Evolutionary conservation across 2,113 vertebrate species (phyloP).

Genomic region (Ellobius talpinus): DNA sequence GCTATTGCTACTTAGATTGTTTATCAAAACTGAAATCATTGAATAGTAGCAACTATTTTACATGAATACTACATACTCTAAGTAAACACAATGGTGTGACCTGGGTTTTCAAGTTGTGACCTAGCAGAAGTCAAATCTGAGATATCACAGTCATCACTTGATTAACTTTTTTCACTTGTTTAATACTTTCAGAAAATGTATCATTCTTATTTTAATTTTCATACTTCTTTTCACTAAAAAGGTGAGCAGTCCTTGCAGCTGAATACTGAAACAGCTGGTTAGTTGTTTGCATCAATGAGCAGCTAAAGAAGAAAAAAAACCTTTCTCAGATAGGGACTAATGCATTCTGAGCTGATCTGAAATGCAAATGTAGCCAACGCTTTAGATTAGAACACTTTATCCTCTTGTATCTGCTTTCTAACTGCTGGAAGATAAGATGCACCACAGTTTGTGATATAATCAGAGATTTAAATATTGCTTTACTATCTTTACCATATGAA

Average conservation of each 20-base stretch:
- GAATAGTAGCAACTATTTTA: background rate
- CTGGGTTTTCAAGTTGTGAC: background rate
- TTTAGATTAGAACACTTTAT: background rate
- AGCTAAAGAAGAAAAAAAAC: background rate
- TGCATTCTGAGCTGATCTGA: background rate
- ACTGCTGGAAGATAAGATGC: background rate
- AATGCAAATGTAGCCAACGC: background rate
- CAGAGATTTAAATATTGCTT: background rate
- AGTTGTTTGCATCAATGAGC: slow-evolving; percentile 50
- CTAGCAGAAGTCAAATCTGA: background rate
- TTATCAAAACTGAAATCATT: background rate
- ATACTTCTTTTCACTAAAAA: slow-evolving; percentile 60
- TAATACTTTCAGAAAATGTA: slow-evolving; percentile 42
- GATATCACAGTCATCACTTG: background rate
- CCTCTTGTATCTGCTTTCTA: background rate
- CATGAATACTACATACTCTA: background rate
- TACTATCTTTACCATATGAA: background rate
- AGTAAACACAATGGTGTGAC: background rate
- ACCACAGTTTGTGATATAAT: background rate
- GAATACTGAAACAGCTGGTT: slow-evolving; percentile 64
- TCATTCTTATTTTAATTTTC: slow-evolving; percentile 48
- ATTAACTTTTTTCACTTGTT: background rate
- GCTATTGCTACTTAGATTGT: background rate
- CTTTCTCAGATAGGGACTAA: background rate
- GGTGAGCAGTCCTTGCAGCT: background rate